Evolutionary conservation across 1,140 invertebrate species (phyloP).

Genomic region (Drosophila biarmipes): DNA sequence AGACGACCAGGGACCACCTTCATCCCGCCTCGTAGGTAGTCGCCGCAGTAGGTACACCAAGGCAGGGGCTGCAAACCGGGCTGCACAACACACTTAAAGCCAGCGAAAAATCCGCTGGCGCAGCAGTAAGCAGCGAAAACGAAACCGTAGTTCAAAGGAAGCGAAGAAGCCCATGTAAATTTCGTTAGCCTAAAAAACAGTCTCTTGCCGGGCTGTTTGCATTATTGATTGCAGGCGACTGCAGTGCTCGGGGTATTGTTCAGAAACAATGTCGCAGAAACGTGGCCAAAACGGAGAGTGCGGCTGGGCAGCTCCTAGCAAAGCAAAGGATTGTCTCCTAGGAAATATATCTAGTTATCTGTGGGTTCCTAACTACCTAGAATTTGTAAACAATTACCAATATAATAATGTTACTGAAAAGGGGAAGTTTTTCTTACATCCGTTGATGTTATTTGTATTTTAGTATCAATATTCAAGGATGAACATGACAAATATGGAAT

Average conservation of each 20-base stretch:
- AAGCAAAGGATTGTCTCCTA: not conserved
- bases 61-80: not conserved
- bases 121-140: constrained; percentile 64
- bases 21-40: constrained; percentile 23
- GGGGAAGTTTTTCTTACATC: too few relatives aligned
- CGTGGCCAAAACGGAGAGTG: not conserved
- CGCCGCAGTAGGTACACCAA: constrained; percentile 30
- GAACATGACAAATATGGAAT: too few relatives aligned
- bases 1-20: constrained; percentile 26
- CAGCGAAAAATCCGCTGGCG: constrained; percentile 61
- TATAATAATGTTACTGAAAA: too few relatives aligned
- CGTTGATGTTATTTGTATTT: too few relatives aligned
- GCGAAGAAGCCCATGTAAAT: constrained; percentile 69
- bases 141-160: constrained; percentile 58
- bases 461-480: too few relatives aligned
- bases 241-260: constrained; percentile 27
- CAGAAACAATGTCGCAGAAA: constrained; percentile 12
- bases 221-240: constrained; percentile 43
- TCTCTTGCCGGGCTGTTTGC: constrained; percentile 24
- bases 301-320: constrained; percentile 9
- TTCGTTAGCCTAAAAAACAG: constrained; percentile 63
- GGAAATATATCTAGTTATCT: not conserved
- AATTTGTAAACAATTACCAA: too few relatives aligned
- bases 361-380: too few relatives aligned
- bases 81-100: not conserved